Evolutionary conservation across 2,888 invertebrate species (phyloP).

Genomic region (Xestoiulus laeticollis): DNA sequence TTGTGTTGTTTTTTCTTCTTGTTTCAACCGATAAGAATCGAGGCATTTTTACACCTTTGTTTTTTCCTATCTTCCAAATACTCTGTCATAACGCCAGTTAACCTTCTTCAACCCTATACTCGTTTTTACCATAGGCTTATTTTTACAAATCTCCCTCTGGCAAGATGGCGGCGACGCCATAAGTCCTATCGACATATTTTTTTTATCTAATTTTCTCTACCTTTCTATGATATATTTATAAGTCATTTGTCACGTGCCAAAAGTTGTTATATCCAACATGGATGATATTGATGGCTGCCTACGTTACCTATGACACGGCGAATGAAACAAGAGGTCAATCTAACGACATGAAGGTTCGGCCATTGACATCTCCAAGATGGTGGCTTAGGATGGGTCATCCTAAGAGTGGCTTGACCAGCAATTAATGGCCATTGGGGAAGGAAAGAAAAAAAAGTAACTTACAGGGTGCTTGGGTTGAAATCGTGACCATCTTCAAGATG

Average conservation of each 20-base stretch:
- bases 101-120: neutral
- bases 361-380: neutral
- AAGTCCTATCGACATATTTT: neutral
- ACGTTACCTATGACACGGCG: slow-evolving; percentile 14
- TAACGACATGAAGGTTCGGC: neutral
- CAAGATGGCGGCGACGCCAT: slow-evolving; percentile 26
- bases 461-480: neutral
- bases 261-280: slow-evolving; percentile 18
- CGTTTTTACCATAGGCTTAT: neutral
- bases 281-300: slow-evolving; percentile 1
- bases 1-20: slow-evolving; percentile 9
- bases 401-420: neutral
- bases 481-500: neutral
- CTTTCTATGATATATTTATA: neutral
- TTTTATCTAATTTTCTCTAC: neutral
- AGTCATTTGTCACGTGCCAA: slow-evolving; percentile 26
- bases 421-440: neutral
- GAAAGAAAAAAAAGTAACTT: neutral
- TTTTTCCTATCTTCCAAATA: slow-evolving; percentile 26
- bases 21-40: slow-evolving; percentile 4
- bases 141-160: neutral
- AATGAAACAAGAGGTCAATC: neutral
- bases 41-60: slow-evolving; percentile 18
- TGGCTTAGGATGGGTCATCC: neutral
- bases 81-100: slow-evolving; percentile 19